Evolutionary conservation across 2,888 invertebrate species (phyloP).

Genomic region (Sarcophaga carnaria): DNA sequence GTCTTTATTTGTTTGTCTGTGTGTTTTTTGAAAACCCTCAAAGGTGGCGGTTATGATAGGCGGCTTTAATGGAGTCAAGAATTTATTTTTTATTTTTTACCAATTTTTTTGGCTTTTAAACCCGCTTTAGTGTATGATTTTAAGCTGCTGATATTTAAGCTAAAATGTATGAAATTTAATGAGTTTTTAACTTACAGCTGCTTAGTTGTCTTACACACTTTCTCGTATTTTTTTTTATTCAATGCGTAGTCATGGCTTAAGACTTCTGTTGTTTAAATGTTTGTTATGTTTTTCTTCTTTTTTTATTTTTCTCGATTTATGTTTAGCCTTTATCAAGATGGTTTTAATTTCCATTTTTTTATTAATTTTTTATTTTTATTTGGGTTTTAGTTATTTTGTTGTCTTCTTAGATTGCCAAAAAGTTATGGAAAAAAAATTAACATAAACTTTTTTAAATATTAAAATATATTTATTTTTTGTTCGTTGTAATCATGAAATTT

Average conservation of each 20-base stretch:
- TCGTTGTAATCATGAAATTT: conserved; percentile 44
- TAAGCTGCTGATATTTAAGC: conserved; percentile 67
- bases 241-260: neutral
- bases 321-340: conserved; percentile 20
- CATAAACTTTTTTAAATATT: conserved; percentile 37
- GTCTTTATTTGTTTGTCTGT: conserved; percentile 21
- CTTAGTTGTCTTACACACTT: conserved; percentile 41
- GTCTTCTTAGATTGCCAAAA: neutral
- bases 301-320: neutral
- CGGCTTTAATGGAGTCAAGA: conserved; percentile 60
- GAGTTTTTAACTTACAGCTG: conserved; percentile 69
- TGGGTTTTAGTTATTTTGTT: neutral
- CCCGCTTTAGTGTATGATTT: conserved; percentile 51
- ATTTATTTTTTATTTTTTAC: neutral
- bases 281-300: conserved; percentile 1
- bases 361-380: conserved; percentile 18
- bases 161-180: conserved; percentile 66
- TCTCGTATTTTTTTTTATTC: conserved; percentile 9
- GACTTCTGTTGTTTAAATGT: conserved; percentile 8
- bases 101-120: conserved; percentile 26
- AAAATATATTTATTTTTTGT: conserved; percentile 6
- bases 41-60: conserved; percentile 56
- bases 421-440: conserved; percentile 18
- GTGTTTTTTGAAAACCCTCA: conserved; percentile 41
- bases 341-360: conserved; percentile 6